Evolutionary conservation across 1,140 invertebrate genomes (phyloP).

Genomic region (Papilio polytes): DNA sequence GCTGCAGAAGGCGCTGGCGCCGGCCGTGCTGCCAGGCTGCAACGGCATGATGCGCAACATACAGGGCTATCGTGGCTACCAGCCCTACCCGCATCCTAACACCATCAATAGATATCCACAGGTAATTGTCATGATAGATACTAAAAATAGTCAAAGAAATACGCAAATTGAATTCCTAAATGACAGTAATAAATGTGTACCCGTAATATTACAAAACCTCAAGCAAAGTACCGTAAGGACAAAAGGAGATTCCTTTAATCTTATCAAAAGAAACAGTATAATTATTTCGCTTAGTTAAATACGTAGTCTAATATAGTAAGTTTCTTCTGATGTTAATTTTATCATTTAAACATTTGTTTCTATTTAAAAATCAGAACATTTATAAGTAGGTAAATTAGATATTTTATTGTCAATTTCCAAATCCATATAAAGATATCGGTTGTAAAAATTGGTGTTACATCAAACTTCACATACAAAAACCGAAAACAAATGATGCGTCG

Average conservation of each 20-base stretch:
- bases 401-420: too few relatives aligned
- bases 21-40: constrained; percentile 95
- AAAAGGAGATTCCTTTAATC: not conserved
- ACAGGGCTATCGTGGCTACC: constrained; percentile 96
- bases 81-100: constrained; percentile 96
- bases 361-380: too few relatives aligned
- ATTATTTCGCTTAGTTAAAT: not conserved
- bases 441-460: too few relatives aligned
- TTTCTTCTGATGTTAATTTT: not conserved
- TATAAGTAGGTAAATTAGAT: too few relatives aligned
- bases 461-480: too few relatives aligned
- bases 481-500: constrained; percentile 23
- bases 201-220: not conserved
- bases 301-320: not conserved
- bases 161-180: constrained; percentile 2
- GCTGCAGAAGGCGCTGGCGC: constrained; percentile 96
- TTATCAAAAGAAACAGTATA: not conserved
- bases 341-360: not conserved
- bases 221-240: not conserved
- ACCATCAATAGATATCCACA: constrained; percentile 98
- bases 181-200: too few relatives aligned
- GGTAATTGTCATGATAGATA: constrained; percentile 82
- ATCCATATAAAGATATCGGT: too few relatives aligned
- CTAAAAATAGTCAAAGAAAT: not conserved
- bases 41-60: constrained; percentile 99